Evolutionary conservation across 1,140 invertebrate genomes (phyloP).

Genomic region (Potamilus streckersoni): DNA sequence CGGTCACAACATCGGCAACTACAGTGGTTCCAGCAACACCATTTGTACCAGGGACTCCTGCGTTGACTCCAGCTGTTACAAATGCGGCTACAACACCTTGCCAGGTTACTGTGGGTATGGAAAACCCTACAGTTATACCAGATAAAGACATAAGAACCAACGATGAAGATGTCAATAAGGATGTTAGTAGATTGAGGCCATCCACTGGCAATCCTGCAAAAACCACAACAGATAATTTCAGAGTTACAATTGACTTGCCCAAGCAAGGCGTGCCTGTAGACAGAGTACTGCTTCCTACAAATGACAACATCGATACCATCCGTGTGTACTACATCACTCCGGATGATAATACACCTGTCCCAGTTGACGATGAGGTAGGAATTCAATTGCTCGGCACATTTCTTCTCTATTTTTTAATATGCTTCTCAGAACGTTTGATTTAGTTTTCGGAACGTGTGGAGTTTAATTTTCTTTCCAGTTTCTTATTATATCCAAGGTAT

Average conservation of each 20-base stretch:
- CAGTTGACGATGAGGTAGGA: conserved; percentile 1
- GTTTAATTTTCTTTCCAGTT: too few species aligned
- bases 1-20: too few species aligned
- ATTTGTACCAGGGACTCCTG: too few species aligned
- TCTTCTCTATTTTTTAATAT: too few species aligned
- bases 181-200: conserved; percentile 6
- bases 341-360: neutral
- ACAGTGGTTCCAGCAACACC: neutral
- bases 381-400: neutral
- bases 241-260: neutral
- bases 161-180: neutral
- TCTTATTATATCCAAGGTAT: too few species aligned
- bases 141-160: conserved; percentile 6
- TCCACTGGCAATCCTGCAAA: neutral
- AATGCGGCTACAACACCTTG: conserved; percentile 1
- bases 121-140: conserved; percentile 13
- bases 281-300: neutral
- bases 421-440: too few species aligned
- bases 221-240: neutral
- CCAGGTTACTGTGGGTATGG: conserved; percentile 10
- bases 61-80: too few species aligned
- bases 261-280: conserved; percentile 2
- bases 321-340: conserved; percentile 4
- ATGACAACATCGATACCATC: conserved; percentile 4
- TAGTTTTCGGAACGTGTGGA: too few species aligned